Conservation (phyloP, 2,113 vertebrate species). For the Chelonoidis abingdonii region DNA sequence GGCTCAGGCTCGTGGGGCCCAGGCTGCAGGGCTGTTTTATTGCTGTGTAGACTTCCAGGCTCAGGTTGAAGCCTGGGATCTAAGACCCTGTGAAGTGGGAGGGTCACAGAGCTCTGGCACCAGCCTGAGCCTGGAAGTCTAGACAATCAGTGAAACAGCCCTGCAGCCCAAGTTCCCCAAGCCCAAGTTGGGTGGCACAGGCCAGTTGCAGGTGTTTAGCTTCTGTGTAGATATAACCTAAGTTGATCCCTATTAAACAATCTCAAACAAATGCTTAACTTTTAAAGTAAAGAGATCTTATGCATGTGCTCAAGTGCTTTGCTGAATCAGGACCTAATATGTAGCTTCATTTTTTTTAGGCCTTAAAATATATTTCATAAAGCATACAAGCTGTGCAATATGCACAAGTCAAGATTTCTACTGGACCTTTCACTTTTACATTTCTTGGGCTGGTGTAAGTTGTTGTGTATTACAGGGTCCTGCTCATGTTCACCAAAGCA, state of each 20-base stretch:
- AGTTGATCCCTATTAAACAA: not conserved
- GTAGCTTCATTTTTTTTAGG: slow-evolving; percentile 8
- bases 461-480: not conserved
- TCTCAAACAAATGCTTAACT: not conserved
- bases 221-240: not conserved
- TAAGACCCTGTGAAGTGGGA: not conserved
- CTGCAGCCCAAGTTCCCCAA: not conserved
- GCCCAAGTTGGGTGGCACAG: too few species aligned
- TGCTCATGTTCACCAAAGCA: too few species aligned
- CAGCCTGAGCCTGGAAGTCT: not conserved
- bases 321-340: slow-evolving; percentile 20
- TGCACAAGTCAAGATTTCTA: not conserved
- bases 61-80: not conserved
- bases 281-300: not conserved
- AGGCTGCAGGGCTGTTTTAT: not conserved
- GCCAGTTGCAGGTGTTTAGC: not conserved
- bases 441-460: not conserved
- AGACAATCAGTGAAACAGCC: not conserved
- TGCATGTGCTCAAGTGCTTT: not conserved
- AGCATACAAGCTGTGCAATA: not conserved
- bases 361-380: not conserved
- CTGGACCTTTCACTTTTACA: slow-evolving; percentile 45
- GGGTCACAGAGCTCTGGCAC: not conserved
- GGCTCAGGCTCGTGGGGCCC: not conserved
- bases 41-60: not conserved